Percentiles rank a stretch among this genome's conserved stretches.
Evolutionary conservation across 2,888 invertebrate genomes (phyloP).

Genomic region (Epinotia demarniana): DNA sequence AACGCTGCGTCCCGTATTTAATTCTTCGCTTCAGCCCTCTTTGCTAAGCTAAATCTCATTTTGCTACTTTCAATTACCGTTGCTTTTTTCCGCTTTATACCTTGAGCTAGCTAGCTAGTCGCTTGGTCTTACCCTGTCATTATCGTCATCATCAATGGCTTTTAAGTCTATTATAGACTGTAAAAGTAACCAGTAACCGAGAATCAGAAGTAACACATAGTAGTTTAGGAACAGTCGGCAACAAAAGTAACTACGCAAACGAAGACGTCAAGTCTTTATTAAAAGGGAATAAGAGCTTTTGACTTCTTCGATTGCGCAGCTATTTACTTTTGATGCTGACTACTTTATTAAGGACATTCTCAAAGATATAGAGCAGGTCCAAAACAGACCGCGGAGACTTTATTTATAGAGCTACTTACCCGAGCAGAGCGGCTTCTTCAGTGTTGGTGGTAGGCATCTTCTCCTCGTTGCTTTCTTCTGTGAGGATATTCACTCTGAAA

Average conservation of each 20-base stretch:
- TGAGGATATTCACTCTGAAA: slow-evolving; percentile 64
- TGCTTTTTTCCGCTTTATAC: background rate
- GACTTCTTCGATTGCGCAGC: too few relatives aligned
- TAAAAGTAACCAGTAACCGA: too few relatives aligned
- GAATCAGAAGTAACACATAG: background rate
- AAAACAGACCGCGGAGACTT: background rate
- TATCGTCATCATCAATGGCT: too few relatives aligned
- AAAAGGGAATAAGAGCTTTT: too few relatives aligned
- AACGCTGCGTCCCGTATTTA: background rate
- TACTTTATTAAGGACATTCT: background rate
- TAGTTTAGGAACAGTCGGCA: too few relatives aligned
- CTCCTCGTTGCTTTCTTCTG: slow-evolving; percentile 58
- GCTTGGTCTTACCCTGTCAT: background rate
- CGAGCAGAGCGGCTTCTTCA: slow-evolving; percentile 94
- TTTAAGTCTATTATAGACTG: too few relatives aligned
- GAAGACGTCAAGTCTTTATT: too few relatives aligned
- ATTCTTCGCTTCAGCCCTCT: background rate
- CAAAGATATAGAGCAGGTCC: background rate
- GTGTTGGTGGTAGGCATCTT: slow-evolving; percentile 90
- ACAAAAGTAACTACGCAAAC: too few relatives aligned
- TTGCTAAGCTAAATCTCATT: background rate
- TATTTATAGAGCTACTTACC: slow-evolving; percentile 85
- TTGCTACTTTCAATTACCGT: background rate
- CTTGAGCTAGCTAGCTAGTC: background rate
- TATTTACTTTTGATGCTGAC: too few relatives aligned